Evolutionary conservation across 2,113 vertebrate species (phyloP).

Genomic region (Sclerurus mexicanus): DNA sequence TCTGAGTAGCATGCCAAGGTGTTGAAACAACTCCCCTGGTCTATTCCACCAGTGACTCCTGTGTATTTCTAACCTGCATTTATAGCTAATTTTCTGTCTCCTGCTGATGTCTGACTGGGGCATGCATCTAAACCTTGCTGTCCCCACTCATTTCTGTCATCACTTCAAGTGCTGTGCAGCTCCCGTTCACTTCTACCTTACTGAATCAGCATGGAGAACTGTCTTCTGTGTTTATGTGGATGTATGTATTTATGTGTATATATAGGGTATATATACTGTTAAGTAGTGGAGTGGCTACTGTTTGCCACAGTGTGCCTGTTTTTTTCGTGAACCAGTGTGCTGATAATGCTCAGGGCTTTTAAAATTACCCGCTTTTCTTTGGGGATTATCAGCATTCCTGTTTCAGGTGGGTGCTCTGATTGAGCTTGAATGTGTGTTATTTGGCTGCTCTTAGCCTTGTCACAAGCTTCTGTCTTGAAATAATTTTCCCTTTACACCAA

Average conservation of each 20-base stretch:
- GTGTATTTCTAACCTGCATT: constrained; percentile 11
- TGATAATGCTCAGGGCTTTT: background rate
- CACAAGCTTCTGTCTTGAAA: background rate
- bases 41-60: background rate
- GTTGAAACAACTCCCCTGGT: background rate
- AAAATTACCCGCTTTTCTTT: background rate
- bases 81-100: background rate
- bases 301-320: background rate
- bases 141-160: background rate
- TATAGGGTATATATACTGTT: background rate
- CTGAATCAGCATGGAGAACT: background rate
- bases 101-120: background rate
- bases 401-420: background rate
- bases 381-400: background rate
- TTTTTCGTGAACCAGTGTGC: background rate
- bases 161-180: background rate
- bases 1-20: background rate
- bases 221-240: background rate
- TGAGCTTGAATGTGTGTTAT: background rate
- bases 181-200: background rate
- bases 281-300: background rate
- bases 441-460: background rate
- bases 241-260: accelerated
- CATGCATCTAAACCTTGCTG: background rate
- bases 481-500: background rate